Conservation (phyloP, 1,140 invertebrate genomes). For the Drosophila funebris region DNA sequence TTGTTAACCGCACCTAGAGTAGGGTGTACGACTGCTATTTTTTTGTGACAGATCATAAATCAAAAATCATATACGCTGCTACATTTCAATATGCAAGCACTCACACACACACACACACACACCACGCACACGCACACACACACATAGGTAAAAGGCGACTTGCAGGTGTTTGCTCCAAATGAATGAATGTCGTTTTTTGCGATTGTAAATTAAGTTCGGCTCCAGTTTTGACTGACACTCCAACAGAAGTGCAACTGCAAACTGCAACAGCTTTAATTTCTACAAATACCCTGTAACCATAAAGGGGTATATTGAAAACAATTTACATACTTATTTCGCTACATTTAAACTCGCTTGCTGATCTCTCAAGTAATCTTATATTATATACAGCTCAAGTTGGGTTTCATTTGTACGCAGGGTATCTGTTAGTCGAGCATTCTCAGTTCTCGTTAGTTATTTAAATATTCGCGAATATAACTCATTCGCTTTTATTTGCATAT, state of each 20-base stretch:
- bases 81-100: constrained; percentile 59
- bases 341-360: no score
- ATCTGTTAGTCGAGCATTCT: not conserved
- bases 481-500: constrained; percentile 24
- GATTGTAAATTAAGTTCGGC: constrained; percentile 77
- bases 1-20: constrained; percentile 24
- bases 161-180: constrained; percentile 77
- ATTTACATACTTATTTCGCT: not conserved
- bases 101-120: constrained; percentile 26
- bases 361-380: no score
- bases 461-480: not conserved
- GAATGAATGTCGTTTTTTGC: constrained; percentile 53
- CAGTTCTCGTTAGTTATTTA: not conserved
- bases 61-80: constrained; percentile 77
- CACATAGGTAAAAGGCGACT: constrained; percentile 34
- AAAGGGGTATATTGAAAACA: not conserved
- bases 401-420: not conserved
- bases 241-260: constrained; percentile 4
- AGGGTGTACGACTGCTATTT: constrained; percentile 58
- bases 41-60: constrained; percentile 83
- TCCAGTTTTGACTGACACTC: constrained; percentile 45
- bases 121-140: not conserved
- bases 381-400: not conserved
- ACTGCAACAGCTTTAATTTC: not conserved
- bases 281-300: not conserved